These are phyloP conservation scores for Bombyx mori DNA, from an alignment of 1,140 invertebrate genomes.

Conservation along the genomic window ASM3026992v2 NC_085113.1:8215001-8215500, in stretches of 20 bases:
- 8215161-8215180: constrained; percentile 44
- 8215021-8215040: constrained; percentile 51
- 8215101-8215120: constrained; percentile 45
- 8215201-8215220: constrained; percentile 51
- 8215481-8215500: no score
- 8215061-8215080: constrained; percentile 48
- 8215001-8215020: constrained; percentile 56
- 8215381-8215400: not conserved
- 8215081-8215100: constrained; percentile 55
- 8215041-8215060: constrained; percentile 42
- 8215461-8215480: no score
- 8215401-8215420: not conserved
- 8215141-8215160: constrained; percentile 40
- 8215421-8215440: not conserved
- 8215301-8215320: constrained; percentile 52
- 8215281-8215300: constrained; percentile 45
- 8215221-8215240: constrained; percentile 49
- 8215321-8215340: constrained; percentile 39
- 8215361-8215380: not conserved
- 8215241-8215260: constrained; percentile 53
- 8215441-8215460: no score
- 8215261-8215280: constrained; percentile 42
- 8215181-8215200: constrained; percentile 51
- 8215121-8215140: constrained; percentile 32
- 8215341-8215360: constrained; percentile 11